Conservation (phyloP, 2,797 vertebrate genomes). For the Cuculus canorus region DNA sequence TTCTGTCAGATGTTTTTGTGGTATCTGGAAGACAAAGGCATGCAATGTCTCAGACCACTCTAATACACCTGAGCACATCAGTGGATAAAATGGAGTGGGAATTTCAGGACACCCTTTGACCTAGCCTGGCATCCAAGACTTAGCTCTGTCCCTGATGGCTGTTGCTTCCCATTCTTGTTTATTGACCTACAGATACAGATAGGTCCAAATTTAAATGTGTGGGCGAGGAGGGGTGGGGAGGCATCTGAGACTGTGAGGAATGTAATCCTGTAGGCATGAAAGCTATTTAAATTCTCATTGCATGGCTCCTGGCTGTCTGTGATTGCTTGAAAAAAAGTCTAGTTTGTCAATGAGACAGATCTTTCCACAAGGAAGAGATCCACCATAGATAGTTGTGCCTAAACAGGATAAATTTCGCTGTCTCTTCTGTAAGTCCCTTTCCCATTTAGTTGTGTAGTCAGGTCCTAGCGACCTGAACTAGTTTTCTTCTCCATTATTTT, state of each 20-base stretch:
- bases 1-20: neutral
- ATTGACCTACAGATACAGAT: neutral
- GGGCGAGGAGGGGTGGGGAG: neutral
- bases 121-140: neutral
- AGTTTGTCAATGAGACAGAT: neutral
- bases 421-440: neutral
- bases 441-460: neutral
- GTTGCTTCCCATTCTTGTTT: neutral
- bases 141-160: neutral
- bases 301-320: neutral
- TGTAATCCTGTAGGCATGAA: neutral
- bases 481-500: neutral
- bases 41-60: neutral
- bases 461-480: neutral
- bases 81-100: neutral
- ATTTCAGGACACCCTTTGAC: neutral
- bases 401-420: neutral
- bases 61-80: neutral
- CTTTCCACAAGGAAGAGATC: rapidly evolving
- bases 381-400: neutral
- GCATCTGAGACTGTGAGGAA: neutral
- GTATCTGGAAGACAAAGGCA: neutral
- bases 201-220: neutral
- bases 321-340: neutral
- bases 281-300: neutral